Evolutionary conservation across 2,797 vertebrate genomes (phyloP).

Genomic region (Psittacula echo): DNA sequence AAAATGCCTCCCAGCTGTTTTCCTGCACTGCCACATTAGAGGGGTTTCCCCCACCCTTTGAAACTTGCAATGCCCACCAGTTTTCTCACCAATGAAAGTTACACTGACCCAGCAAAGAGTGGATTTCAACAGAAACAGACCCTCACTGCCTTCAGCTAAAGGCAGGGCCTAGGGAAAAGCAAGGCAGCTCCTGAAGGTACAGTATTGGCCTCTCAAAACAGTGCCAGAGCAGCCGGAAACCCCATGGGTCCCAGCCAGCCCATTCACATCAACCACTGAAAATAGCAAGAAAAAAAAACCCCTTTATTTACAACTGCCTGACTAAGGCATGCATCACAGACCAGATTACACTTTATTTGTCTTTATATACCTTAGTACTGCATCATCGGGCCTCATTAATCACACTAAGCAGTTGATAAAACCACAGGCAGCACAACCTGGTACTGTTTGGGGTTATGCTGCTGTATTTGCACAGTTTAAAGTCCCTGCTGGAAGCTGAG

Average conservation of each 20-base stretch:
- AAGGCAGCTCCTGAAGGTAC: neutral
- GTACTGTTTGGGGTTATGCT: neutral
- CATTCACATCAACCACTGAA: neutral
- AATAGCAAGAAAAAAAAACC: neutral
- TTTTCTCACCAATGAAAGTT: neutral
- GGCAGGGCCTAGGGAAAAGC: neutral
- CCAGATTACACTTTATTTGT: neutral
- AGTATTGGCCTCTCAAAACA: neutral
- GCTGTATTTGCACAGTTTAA: accelerated
- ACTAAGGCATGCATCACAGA: neutral
- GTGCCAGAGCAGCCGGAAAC: neutral
- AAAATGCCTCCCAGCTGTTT: neutral
- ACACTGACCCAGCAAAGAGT: neutral
- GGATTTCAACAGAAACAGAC: neutral
- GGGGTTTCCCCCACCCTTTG: neutral
- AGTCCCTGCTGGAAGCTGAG: neutral
- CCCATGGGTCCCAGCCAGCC: neutral
- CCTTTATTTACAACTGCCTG: neutral
- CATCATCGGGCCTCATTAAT: neutral
- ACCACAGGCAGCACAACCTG: neutral
- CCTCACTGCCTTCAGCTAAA: neutral
- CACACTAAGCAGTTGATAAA: accelerated
- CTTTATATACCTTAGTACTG: neutral
- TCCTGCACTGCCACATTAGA: neutral
- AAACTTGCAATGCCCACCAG: neutral